A percentile compares a stretch with the other conserved stretches of the same genome.
These are phyloP conservation scores for Diplogasteroides magnus DNA, from an alignment of 1,140 invertebrate species.

Conservation along the genomic window DNA sequence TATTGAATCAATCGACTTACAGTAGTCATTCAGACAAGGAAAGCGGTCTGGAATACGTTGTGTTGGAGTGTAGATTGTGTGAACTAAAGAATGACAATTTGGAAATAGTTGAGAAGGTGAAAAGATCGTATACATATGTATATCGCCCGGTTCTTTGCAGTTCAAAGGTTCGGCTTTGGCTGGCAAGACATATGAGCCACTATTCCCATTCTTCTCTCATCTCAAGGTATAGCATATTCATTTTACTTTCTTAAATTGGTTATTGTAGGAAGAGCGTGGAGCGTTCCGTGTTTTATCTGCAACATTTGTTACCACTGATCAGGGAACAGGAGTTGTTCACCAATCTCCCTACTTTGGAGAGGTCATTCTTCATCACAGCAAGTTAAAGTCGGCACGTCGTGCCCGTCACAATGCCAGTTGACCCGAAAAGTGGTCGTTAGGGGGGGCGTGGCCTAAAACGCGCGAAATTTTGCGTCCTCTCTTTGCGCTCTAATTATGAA, in stretches of 20 bases:
- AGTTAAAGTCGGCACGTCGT: too few relatives aligned
- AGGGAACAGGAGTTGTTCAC: constrained; percentile 97
- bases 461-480: too few relatives aligned
- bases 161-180: constrained; percentile 76
- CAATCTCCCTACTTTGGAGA: constrained; percentile 99
- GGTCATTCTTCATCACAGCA: too few relatives aligned
- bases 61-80: constrained; percentile 78
- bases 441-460: too few relatives aligned
- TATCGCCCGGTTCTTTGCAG: constrained; percentile 6
- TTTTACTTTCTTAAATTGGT: not conserved
- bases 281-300: constrained; percentile 82
- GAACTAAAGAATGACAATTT: constrained; percentile 67
- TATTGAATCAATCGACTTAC: constrained; percentile 7
- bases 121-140: constrained; percentile 38
- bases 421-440: too few relatives aligned
- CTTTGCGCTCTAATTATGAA: too few relatives aligned
- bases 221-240: constrained; percentile 38
- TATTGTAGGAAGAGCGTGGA: constrained; percentile 60
- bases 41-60: constrained; percentile 70
- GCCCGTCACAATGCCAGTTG: too few relatives aligned
- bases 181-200: constrained; percentile 78
- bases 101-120: constrained; percentile 35
- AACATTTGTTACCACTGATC: constrained; percentile 87
- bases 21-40: constrained; percentile 35
- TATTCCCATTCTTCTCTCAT: constrained; percentile 80